Conservation (phyloP, 1,140 invertebrate genomes). For the Drosophila oshimai region DNA sequence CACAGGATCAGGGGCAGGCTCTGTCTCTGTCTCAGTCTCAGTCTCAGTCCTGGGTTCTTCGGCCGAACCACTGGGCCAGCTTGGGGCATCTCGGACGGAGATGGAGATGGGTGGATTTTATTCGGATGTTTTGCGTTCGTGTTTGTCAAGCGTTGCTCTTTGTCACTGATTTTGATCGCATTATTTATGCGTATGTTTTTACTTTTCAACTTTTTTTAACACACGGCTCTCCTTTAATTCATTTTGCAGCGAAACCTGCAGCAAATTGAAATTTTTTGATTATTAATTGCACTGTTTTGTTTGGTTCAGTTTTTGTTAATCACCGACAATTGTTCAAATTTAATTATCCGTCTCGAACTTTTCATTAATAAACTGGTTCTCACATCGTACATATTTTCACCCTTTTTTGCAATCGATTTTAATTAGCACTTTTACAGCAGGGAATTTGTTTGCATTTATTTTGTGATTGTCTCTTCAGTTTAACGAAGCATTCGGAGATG, state of each 20-base stretch:
- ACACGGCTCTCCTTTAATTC: constrained; percentile 36
- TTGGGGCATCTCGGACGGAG: constrained; percentile 25
- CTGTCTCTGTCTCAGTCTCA: too few relatives aligned
- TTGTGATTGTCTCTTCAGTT: constrained; percentile 6
- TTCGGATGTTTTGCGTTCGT: constrained; percentile 3
- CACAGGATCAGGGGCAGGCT: constrained; percentile 18
- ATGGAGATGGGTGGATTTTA: neutral
- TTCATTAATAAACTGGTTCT: constrained; percentile 39
- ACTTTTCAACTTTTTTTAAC: constrained; percentile 22
- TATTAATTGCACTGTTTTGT: constrained; percentile 49
- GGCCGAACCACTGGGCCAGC: constrained; percentile 19
- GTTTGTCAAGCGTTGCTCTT: constrained; percentile 38
- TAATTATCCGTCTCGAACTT: constrained; percentile 30
- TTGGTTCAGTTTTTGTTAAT: constrained; percentile 38
- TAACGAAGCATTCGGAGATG: constrained; percentile 24
- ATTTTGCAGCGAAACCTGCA: constrained; percentile 31
- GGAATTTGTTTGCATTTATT: constrained; percentile 5
- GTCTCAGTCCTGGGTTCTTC: neutral
- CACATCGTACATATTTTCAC: constrained; percentile 10
- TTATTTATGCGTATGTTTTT: constrained; percentile 31
- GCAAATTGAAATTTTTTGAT: constrained; percentile 35
- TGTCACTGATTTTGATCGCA: constrained; percentile 42
- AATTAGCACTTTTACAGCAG: constrained; percentile 16
- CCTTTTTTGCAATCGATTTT: constrained; percentile 29
- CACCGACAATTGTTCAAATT: constrained; percentile 31